Percentiles rank a stretch among this genome's conserved stretches.
phyloP scores from a whole-genome alignment of 2,888 invertebrate genomes.

The Thelaira solivaga region DNA sequence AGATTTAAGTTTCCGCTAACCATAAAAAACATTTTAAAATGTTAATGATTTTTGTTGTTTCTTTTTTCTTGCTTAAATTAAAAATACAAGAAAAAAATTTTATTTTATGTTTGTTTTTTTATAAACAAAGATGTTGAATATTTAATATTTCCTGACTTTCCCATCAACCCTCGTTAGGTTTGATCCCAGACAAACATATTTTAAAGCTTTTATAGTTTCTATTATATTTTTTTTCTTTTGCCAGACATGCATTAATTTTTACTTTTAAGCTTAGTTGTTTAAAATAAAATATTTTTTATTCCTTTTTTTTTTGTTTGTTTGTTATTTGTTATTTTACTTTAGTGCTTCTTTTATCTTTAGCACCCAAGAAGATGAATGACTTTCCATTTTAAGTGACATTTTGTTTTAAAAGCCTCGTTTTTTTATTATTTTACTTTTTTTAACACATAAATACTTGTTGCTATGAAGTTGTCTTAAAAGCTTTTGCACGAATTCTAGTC shows the following conservation, averaged over 20 bases:
- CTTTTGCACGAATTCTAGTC: conserved; percentile 43
- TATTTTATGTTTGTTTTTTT: too few species aligned
- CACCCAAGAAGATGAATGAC: conserved; percentile 69
- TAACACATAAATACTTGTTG: conserved; percentile 3
- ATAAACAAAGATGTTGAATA: too few species aligned
- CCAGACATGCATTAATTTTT: conserved; percentile 45
- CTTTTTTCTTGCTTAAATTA: too few species aligned
- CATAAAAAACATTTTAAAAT: too few species aligned
- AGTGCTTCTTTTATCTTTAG: conserved; percentile 58
- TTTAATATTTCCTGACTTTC: too few species aligned
- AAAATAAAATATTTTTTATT: too few species aligned
- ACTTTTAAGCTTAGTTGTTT: conserved; percentile 47
- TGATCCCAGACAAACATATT: too few species aligned
- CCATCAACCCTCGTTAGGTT: not conserved
- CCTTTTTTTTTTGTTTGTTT: too few species aligned
- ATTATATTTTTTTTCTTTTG: not conserved
- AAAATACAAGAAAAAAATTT: too few species aligned
- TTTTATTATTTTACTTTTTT: conserved; percentile 38
- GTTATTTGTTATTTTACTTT: conserved; percentile 37
- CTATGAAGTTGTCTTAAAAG: conserved; percentile 3
- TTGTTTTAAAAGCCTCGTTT: conserved; percentile 62
- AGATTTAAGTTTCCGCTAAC: too few species aligned
- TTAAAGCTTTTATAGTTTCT: too few species aligned
- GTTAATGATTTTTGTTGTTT: too few species aligned
- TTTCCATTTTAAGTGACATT: conserved; percentile 72